Evolutionary conservation across 2,113 vertebrate species (phyloP), one percentile per base, ranked within the genome.

Genomic region (Dipodomys spectabilis): DNA sequence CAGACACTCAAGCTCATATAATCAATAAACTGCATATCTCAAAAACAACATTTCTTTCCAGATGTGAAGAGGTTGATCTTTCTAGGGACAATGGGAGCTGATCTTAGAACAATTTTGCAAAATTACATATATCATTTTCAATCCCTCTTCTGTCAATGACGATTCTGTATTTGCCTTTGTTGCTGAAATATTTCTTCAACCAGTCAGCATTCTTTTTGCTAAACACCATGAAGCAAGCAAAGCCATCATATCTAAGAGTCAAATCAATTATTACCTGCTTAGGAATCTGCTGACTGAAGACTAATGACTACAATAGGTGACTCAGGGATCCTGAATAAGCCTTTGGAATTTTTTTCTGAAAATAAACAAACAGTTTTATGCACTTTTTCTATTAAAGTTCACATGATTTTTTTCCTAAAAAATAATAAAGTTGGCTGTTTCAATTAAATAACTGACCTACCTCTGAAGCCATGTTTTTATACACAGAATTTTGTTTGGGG

Each of bases 81-180:
- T 30, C 19, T 49, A 32, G 9, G 15, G 28, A 39, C 79, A 25
- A 35, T 28, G 13, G 80, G 7, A 68, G 32, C 35, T 49, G 27
- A 79, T 32, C 86, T 89, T 83, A 90, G 88, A 92, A 81, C 22
- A 75, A 72, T 28, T 45, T 93, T 81, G 27, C 32, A 44, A 53
- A 77, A 49, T 45, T 86, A 85, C 83, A 62, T 57, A 73, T 0
- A 88, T 7, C 49, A 27, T 32, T 45, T 83, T 22, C 2, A 49
- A 49, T 68, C 19, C 15, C 90, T 86, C 68, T 62, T 86, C 35
- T 74, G 20, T 72, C 57, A 64, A 53, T 20, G 65, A n/a, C 60
- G 67, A 27, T 73, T 71, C 28, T 92, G 2, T 71, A 44, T 72
- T 82, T 77, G 73, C 22, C 30, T 18, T 92, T 88, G 45, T 45